Conservation (phyloP, 2,797 vertebrate genomes). For the Poecilia gillii region DNA sequence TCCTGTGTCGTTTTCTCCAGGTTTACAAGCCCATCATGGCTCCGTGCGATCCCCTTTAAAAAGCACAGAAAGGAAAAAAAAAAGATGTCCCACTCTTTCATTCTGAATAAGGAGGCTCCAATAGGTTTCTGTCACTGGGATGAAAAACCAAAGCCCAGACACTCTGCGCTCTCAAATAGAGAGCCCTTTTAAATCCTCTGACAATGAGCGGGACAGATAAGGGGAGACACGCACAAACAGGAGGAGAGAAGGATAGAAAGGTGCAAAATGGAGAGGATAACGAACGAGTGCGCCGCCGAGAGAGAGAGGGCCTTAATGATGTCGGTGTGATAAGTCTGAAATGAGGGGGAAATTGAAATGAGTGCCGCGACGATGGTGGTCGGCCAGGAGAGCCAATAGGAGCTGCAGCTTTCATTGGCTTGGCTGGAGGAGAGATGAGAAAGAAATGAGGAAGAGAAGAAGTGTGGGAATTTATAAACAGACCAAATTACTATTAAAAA, state of each 20-base stretch:
- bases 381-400: constrained; percentile 48
- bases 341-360: constrained; percentile 76
- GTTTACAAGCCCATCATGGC: constrained; percentile 36
- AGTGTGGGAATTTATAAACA: constrained; percentile 34
- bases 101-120: constrained; percentile 66
- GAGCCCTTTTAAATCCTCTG: constrained; percentile 73
- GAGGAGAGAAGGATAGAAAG: constrained; percentile 53
- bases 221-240: constrained; percentile 46
- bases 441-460: constrained; percentile 29
- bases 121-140: constrained; percentile 72
- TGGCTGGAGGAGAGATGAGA: constrained; percentile 47
- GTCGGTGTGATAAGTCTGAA: constrained; percentile 73
- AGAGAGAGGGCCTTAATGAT: constrained; percentile 76
- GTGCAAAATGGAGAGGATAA: constrained; percentile 76
- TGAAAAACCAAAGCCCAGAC: constrained; percentile 73
- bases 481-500: constrained; percentile 11
- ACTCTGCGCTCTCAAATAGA: constrained; percentile 63
- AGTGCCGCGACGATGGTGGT: constrained; percentile 56
- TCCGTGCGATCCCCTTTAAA: constrained; percentile 39
- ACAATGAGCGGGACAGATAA: constrained; percentile 72
- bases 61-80: constrained; percentile 8
- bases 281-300: constrained; percentile 67
- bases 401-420: constrained; percentile 51
- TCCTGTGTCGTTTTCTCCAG: constrained; percentile 46
- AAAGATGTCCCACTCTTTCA: constrained; percentile 49